Base-by-base conservation (phyloP, 2,797 vertebrate genomes). In the Coregonus suidteri region DNA sequence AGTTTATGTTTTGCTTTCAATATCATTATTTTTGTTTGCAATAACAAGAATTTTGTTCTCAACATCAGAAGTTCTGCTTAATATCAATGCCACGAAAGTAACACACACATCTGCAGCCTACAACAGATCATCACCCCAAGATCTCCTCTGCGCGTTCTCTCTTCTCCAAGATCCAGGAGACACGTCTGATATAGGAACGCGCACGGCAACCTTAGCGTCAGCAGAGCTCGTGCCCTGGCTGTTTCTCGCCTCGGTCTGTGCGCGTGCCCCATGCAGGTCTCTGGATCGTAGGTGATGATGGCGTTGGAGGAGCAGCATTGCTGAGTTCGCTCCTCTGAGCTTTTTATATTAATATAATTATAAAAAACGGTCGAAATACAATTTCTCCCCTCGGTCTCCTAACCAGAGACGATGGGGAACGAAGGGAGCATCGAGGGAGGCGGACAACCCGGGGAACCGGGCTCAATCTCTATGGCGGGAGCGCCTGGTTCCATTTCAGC, bases 381-480 rank as follows among this genome's bases (percentile, higher is more conserved):
- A 68, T 75, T 71, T 53, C 30, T 66, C 75, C 80, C 37, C 37
- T 73, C 62, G 71, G 73, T 73, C 59, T 76, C 74, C 70, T 77
- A 71, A 52, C 35, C 73, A 70, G 78, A 73, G 81, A 76, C 74
- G 86, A 95, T 95, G 94, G 94, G 94, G 84, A 95, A 95, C 89
- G 94, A 95, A 89, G 94, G 92, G 86, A 95, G 94, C 91, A 90
- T 94, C 88, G 94, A 95, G 91, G 94, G 93, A 75, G 89, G 81
- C 82, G 93, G 91, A 81, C 89, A 90, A 82, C 90, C 89, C 71
- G 92, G 94, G 20, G 94, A 94, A 62, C 90, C 91, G 51, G 92
- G 89, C 82, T 78, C 91, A 66, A 86, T 93, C 88, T 91, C 91
- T 77, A 87, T 91, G 87, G 80, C 92, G 73, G 93, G 89, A 72